Percentiles rank a stretch among this genome's conserved stretches.
phyloP scores from a whole-genome alignment of 2,797 vertebrate genomes.

The Cyprinodon diabolis region DNA sequence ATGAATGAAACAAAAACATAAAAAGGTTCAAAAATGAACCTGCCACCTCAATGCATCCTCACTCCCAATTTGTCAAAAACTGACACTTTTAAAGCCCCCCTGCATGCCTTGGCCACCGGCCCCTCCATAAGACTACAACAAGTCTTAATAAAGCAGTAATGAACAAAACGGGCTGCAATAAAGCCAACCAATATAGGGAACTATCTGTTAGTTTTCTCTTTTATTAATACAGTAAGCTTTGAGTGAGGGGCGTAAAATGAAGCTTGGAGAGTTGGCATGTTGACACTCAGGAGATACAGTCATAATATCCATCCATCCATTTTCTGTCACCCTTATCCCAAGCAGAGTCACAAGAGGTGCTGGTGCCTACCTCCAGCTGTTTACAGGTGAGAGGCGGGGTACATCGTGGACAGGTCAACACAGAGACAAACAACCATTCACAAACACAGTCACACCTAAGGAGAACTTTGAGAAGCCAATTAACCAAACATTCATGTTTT shows the following conservation, averaged over 20 bases:
- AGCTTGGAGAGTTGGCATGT: slow-evolving; percentile 28
- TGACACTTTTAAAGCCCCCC: no score
- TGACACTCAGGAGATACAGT: slow-evolving; percentile 32
- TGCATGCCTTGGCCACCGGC: slow-evolving; percentile 1
- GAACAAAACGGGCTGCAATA: slow-evolving; percentile 20
- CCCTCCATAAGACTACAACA: slow-evolving; percentile 4
- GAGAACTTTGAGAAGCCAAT: no score
- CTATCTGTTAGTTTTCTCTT: slow-evolving; percentile 22
- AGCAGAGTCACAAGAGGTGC: no score
- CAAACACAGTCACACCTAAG: no score
- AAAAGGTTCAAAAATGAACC: slow-evolving; percentile 26
- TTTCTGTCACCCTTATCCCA: no score
- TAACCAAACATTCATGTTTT: no score
- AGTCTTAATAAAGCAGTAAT: neutral
- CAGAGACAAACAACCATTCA: no score
- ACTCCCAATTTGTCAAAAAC: no score
- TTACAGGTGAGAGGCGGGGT: no score
- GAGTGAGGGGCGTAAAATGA: slow-evolving; percentile 22
- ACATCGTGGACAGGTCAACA: no score
- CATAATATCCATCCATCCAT: no score
- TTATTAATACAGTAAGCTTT: slow-evolving; percentile 28
- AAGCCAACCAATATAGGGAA: slow-evolving; percentile 15
- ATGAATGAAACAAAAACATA: slow-evolving; percentile 7
- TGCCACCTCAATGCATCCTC: neutral
- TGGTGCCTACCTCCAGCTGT: no score